Evolutionary conservation across 2,888 invertebrate genomes (phyloP).

Genomic region (Lumbricus terrestris): DNA sequence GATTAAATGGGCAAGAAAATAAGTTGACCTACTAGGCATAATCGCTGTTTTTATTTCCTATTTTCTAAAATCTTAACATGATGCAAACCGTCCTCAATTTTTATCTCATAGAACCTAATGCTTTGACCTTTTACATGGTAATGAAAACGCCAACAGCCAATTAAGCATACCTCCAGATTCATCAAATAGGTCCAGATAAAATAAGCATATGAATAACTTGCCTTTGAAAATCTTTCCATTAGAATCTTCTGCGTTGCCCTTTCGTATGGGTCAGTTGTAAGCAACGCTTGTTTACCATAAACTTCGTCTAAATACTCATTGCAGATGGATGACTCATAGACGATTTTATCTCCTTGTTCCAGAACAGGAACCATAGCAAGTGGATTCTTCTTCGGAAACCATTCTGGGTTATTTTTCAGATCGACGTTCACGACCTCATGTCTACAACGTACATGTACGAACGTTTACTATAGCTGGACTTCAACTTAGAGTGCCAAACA

Average conservation of each 20-base stretch:
- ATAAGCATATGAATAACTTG: background rate
- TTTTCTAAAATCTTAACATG: background rate
- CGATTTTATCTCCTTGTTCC: conserved; percentile 60
- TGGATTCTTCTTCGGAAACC: conserved; percentile 61
- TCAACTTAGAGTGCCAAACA: too few species aligned
- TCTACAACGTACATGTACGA: conserved; percentile 44
- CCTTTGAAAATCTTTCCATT: conserved; percentile 21
- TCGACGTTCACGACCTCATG: conserved; percentile 63
- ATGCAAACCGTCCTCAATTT: too few species aligned
- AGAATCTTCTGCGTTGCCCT: conserved; percentile 23
- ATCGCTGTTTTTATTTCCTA: background rate
- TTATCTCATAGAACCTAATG: too few species aligned
- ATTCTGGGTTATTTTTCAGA: conserved; percentile 62
- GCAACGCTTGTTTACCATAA: conserved; percentile 48
- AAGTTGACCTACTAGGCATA: background rate
- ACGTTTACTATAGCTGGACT: background rate
- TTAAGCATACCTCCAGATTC: conserved; percentile 17
- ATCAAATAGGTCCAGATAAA: background rate
- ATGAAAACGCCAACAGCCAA: conserved; percentile 53
- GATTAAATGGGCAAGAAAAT: background rate
- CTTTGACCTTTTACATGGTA: conserved; percentile 36
- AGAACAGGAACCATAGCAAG: conserved; percentile 62
- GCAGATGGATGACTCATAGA: conserved; percentile 65
- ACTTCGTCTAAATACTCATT: conserved; percentile 65
- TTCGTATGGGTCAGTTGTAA: conserved; percentile 11